These are phyloP conservation scores for Phrynosoma blainvillii DNA, from an alignment of 2,113 vertebrate genomes.

Conservation along the genomic window DNA sequence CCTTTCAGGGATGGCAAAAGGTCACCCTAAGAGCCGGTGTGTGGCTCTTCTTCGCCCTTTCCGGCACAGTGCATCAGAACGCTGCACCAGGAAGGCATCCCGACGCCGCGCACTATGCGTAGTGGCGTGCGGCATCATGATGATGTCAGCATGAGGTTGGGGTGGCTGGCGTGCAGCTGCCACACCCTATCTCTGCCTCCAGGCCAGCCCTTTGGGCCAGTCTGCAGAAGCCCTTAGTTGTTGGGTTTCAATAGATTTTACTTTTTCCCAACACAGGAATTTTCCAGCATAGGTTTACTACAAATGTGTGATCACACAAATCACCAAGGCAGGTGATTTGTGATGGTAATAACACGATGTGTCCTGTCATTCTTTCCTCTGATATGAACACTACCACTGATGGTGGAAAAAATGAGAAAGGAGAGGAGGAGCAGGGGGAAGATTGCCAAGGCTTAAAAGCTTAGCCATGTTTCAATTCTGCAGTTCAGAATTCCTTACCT, in stretches of 20 bases:
- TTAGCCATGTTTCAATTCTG: conserved; percentile 32
- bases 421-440: neutral
- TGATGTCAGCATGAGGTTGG: no score
- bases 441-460: conserved; percentile 43
- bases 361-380: conserved; percentile 28
- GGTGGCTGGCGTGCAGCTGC: no score
- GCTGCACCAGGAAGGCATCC: no score
- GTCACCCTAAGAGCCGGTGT: no score
- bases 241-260: neutral
- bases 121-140: no score
- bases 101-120: no score
- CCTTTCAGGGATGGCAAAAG: no score
- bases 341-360: conserved; percentile 29
- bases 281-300: conserved; percentile 31
- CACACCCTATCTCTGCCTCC: no score
- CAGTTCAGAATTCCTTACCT: conserved; percentile 26
- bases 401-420: neutral
- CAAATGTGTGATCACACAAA: conserved; percentile 46
- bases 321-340: conserved; percentile 34
- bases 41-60: no score
- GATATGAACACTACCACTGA: conserved; percentile 36
- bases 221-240: no score
- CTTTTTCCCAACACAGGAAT: neutral
- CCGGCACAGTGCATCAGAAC: no score
- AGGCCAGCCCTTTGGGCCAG: no score